Evolutionary conservation across 2,797 vertebrate species (phyloP).

Genomic region (Enteromius radiatus): DNA sequence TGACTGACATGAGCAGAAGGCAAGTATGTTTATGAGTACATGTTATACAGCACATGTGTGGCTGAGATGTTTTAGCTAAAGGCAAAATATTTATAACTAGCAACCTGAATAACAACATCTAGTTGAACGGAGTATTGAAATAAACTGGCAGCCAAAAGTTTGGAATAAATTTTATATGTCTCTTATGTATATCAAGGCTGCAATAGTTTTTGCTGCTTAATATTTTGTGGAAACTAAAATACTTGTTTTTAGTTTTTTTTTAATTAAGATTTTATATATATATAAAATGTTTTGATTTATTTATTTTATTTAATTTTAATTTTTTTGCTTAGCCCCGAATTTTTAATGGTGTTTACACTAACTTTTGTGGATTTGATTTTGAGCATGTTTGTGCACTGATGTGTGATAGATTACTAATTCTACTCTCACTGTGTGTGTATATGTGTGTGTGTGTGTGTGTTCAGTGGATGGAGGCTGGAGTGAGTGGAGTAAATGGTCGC

Average conservation of each 20-base stretch:
- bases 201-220: not conserved
- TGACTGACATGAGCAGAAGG: constrained; percentile 2
- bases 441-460: constrained; percentile 32
- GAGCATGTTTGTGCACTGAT: constrained; percentile 46
- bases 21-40: not conserved
- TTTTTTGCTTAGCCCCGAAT: not conserved
- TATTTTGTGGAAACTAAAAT: not conserved
- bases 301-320: not conserved
- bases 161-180: not conserved
- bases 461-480: constrained; percentile 96
- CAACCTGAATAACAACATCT: not conserved
- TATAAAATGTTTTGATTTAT: no score
- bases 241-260: not conserved
- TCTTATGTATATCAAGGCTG: not conserved
- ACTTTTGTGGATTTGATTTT: not conserved
- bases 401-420: constrained; percentile 3
- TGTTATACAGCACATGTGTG: not conserved
- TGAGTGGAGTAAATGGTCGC: constrained; percentile 96
- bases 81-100: not conserved
- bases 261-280: not conserved
- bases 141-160: not conserved
- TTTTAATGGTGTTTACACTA: not conserved
- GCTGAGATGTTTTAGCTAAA: not conserved
- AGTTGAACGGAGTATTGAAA: constrained; percentile 7
- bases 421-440: constrained; percentile 63